Evolutionary conservation across 2,113 vertebrate genomes (phyloP), one percentile per base, ranked within the genome.

Genomic region (Trogon melanurus): DNA sequence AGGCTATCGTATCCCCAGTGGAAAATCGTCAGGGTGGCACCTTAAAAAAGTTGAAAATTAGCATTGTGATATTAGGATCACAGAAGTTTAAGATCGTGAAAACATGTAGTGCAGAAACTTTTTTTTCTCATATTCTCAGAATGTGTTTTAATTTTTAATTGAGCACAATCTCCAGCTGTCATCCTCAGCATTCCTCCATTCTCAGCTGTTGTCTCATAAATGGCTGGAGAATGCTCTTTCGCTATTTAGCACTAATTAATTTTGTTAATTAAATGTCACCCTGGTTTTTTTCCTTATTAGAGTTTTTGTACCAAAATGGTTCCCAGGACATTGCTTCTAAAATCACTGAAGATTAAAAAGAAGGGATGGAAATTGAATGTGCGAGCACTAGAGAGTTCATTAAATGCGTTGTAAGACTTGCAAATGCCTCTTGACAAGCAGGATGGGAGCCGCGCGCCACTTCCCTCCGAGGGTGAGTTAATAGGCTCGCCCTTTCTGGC

Each of bases 231-330:
- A 93, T 81, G 90, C 56, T 95, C 73, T 93, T 95, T 94, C 82
- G 89, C 92, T 91, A 84, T 95, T 96, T 96, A 91, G 95, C 62
- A 93, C 93, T 96, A 96, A 96, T 95, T 97, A 95, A 94, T 97
- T 96, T 97, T 94, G 95, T 97, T 97, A 96, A 97, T 97, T 96
- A 96, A 96, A 95, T 96, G 93, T 97, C 93, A 96, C 82, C 92
- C 93, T 89, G 88, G 75, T 94, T 96, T 91, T 41, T 96, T 95
- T 84, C 76, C 88, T 93, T 93, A 96, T 93, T 96, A 96, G 79
- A 92, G 45, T 87, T 96, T 96, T 96, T 94, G 79, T 94, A 93
- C 83, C 48, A 92, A 94, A 96, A 96, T 91, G 72, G 65, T 93
- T 96, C 96, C 95, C 96, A 90, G 76, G 93, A 95, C 69, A 65